Base-by-base conservation (phyloP, 1,140 invertebrate genomes). In the Brachionus plicatilis region DNA sequence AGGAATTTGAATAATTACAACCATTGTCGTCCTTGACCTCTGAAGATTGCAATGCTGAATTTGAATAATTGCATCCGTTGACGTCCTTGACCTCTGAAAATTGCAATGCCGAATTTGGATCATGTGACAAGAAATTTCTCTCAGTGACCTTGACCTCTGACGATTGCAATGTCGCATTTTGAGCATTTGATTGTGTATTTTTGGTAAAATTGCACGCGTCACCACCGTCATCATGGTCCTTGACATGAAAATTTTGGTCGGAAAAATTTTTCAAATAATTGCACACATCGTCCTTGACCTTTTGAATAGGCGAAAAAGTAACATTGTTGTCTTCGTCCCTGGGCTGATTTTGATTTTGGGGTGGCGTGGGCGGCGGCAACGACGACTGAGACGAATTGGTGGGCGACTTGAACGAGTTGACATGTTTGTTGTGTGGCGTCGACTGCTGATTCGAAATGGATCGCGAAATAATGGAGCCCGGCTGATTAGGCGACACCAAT, bases 401-500 rank as follows among this genome's bases (percentile, higher is more conserved):
- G 2, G 79, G 79, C 9, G 79, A 82, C 41, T 60, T 68, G 14
- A 82, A 53, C 33, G 68, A 72, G 17, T 9, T 8, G 43, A 6
- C 33, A 29, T 47, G 20, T 17, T 50, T 12, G 24, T 4, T 20
- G 43, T 76, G 43, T 8, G 72, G 72, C 20, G 72, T 76, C 24
- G 72, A 76, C 14, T 82, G 53, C 17, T 82, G 37, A 65, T 65
- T 60, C 6, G 53, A 68, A 60, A 20, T 65, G 1, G 79, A 82
- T 8, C 79, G 27, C 11, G 43, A 82, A 27, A 82, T 12, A 41
- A 82, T 65, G 5, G 79, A 82, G 1, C 9, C 79, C 1, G 20
- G 37, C 14, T 82, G 79, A 65, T 60, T 82, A 1, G 79, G 65
- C 12, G 79, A 82, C 6, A 82, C 53, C n/a, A 68, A 9, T 24